These are phyloP conservation scores for Pleuronectes platessa DNA, from an alignment of 2,113 vertebrate genomes.

Conservation along the genomic window DNA sequence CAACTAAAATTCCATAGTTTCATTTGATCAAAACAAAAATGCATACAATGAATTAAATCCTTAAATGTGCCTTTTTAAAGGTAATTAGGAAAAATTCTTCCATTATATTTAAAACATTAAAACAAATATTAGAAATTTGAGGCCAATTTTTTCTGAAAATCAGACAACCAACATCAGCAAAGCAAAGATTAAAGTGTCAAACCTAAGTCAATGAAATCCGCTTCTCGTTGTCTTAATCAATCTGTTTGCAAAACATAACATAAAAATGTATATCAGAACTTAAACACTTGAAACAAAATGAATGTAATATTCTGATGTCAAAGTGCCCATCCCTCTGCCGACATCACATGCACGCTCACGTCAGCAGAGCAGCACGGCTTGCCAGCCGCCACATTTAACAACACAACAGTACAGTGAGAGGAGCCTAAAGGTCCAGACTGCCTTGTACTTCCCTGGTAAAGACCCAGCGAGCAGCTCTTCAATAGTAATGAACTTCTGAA, in stretches of 20 bases:
- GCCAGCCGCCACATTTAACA: slow-evolving; percentile 1
- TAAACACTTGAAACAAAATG: slow-evolving; percentile 84
- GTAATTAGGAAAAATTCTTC: background rate
- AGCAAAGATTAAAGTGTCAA: slow-evolving; percentile 82
- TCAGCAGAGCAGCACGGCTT: slow-evolving; percentile 11
- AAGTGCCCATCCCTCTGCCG: slow-evolving; percentile 27
- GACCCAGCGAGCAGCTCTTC: slow-evolving; percentile 29
- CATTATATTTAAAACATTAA: background rate
- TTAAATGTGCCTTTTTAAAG: too few relatives aligned
- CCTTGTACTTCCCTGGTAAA: slow-evolving; percentile 24
- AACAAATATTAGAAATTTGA: background rate
- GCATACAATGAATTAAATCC: background rate
- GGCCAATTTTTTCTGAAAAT: background rate
- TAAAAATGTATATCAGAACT: slow-evolving; percentile 77
- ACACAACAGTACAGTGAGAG: slow-evolving; percentile 2
- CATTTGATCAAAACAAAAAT: background rate
- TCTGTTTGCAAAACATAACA: slow-evolving; percentile 75
- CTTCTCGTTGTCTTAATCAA: slow-evolving; percentile 86
- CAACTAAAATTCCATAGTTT: background rate
- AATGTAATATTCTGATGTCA: slow-evolving; percentile 64
- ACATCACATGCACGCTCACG: slow-evolving; percentile 8
- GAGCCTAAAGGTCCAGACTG: background rate
- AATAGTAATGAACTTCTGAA: slow-evolving; percentile 46
- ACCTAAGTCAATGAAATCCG: slow-evolving; percentile 71
- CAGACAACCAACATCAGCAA: slow-evolving; percentile 78